Conservation (phyloP, 2,888 invertebrate species). For the Zeuzera pyrina region DNA sequence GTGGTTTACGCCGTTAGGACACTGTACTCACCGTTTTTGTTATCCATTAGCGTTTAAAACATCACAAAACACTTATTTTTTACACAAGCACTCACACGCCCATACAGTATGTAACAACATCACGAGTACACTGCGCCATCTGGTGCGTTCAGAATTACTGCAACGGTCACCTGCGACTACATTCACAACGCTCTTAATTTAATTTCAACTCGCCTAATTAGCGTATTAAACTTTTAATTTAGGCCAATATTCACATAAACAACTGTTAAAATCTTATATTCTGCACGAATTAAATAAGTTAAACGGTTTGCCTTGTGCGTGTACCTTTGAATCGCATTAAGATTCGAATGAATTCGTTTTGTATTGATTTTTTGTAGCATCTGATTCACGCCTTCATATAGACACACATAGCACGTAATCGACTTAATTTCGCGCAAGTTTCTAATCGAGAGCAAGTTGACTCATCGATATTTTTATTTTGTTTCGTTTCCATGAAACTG, state of each 20-base stretch:
- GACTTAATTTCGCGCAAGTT: slow-evolving; percentile 1
- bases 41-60: slow-evolving; percentile 51
- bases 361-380: slow-evolving; percentile 64
- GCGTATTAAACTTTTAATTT: slow-evolving; percentile 23
- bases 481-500: slow-evolving; percentile 23
- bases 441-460: slow-evolving; percentile 26
- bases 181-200: slow-evolving; percentile 45
- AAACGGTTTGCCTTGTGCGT: slow-evolving; percentile 10
- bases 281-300: slow-evolving; percentile 4
- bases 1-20: slow-evolving; percentile 25
- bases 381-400: slow-evolving; percentile 52
- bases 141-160: slow-evolving; percentile 32
- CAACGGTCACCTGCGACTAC: slow-evolving; percentile 36
- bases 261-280: slow-evolving; percentile 11
- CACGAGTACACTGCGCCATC: slow-evolving; percentile 69
- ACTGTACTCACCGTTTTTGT: slow-evolving; percentile 54
- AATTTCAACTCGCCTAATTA: slow-evolving; percentile 34
- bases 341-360: slow-evolving; percentile 22
- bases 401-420: slow-evolving; percentile 14
- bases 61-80: slow-evolving; percentile 67
- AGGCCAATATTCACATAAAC: slow-evolving; percentile 21
- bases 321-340: slow-evolving; percentile 11
- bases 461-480: slow-evolving; percentile 45
- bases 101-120: slow-evolving; percentile 66
- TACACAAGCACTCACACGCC: slow-evolving; percentile 72